phyloP scores from a whole-genome alignment of 1,140 invertebrate species.

The Hylyphantes graminicola region DNA sequence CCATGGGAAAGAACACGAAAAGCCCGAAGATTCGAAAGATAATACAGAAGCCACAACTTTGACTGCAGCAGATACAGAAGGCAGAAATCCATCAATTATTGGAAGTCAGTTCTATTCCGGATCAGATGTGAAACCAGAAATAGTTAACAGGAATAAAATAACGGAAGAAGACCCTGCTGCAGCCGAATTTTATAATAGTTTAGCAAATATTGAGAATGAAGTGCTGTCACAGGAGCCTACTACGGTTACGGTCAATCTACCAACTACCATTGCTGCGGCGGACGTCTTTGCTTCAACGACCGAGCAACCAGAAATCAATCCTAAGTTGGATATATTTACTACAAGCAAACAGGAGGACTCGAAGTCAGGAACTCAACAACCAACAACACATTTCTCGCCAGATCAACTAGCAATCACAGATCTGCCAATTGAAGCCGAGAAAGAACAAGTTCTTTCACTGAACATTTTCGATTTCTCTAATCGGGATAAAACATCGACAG shows the following conservation, averaged over 20 bases:
- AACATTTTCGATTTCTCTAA: too few relatives aligned
- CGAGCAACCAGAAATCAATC: neutral
- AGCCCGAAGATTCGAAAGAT: neutral
- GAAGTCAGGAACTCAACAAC: neutral
- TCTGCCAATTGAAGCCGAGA: too few relatives aligned
- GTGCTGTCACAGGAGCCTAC: neutral
- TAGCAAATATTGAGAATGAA: constrained; percentile 45
- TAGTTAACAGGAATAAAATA: constrained; percentile 7
- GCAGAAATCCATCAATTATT: neutral
- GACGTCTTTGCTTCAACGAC: constrained; percentile 25
- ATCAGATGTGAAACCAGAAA: neutral
- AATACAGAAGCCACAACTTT: neutral
- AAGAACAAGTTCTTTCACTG: too few relatives aligned
- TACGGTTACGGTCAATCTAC: constrained; percentile 41
- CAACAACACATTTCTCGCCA: neutral
- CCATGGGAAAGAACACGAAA: constrained; percentile 21
- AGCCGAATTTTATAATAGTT: constrained; percentile 31
- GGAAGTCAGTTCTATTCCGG: too few relatives aligned
- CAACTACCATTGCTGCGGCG: constrained; percentile 11
- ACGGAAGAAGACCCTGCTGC: neutral
- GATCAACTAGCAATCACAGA: too few relatives aligned
- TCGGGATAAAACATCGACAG: too few relatives aligned
- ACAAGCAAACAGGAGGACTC: neutral
- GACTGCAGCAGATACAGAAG: neutral
- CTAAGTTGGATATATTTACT: neutral